Conservation (phyloP, 2,113 vertebrate species). For the Dipodomys merriami region DNA sequence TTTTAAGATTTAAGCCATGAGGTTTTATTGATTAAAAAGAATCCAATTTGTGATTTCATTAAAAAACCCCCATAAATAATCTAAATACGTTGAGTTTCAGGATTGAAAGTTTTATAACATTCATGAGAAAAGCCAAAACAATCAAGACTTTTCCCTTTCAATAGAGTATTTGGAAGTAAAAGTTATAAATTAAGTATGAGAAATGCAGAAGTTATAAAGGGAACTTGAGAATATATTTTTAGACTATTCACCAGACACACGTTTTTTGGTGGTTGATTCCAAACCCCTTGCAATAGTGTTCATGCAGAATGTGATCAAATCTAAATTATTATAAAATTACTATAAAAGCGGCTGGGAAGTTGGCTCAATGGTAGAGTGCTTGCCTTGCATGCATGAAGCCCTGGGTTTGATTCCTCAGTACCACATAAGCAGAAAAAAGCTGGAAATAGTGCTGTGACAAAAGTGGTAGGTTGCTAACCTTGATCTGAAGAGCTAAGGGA, state of each 20-base stretch:
- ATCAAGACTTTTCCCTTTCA: slow-evolving; percentile 39
- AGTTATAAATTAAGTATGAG: slow-evolving; percentile 74
- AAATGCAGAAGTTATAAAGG: slow-evolving; percentile 80
- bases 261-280: slow-evolving; percentile 50
- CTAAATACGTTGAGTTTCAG: slow-evolving; percentile 10
- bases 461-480: too few species aligned
- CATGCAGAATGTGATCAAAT: slow-evolving; percentile 55
- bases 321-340: background rate
- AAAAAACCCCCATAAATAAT: slow-evolving; percentile 24
- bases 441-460: too few species aligned
- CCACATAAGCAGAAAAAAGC: too few species aligned
- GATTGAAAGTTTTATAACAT: slow-evolving; percentile 54
- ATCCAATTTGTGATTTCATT: slow-evolving; percentile 22
- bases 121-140: slow-evolving; percentile 34
- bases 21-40: background rate
- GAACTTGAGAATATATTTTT: slow-evolving; percentile 75
- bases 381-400: too few species aligned
- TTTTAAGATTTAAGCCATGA: slow-evolving; percentile 44
- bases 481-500: too few species aligned
- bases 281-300: slow-evolving; percentile 52
- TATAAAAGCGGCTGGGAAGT: too few species aligned
- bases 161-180: slow-evolving; percentile 69
- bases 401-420: too few species aligned
- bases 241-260: slow-evolving; percentile 71
- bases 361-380: too few species aligned